Conservation (phyloP, 2,888 invertebrate genomes). For the Hermaeophaga mercurialis region DNA sequence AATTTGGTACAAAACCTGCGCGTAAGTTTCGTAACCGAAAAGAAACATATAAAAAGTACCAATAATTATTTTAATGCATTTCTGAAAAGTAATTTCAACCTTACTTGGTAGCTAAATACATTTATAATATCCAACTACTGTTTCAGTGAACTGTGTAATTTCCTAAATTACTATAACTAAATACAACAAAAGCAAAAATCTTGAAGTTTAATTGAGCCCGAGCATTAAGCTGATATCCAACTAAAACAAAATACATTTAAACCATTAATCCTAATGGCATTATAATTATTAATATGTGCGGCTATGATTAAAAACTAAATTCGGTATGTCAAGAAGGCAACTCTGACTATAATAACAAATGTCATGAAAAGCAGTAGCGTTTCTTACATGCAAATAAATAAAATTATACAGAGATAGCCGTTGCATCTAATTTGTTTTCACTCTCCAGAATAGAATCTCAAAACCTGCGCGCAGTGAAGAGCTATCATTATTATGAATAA, state of each 20-base stretch:
- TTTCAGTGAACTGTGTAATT: slow-evolving; percentile 36
- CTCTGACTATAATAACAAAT: slow-evolving; percentile 32
- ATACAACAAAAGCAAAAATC: slow-evolving; percentile 40
- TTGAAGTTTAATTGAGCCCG: slow-evolving; percentile 33
- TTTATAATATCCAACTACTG: slow-evolving; percentile 38
- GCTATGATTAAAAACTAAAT: slow-evolving; percentile 39
- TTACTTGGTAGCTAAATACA: slow-evolving; percentile 38
- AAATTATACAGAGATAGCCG: too few species aligned
- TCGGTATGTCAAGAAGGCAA: slow-evolving; percentile 44
- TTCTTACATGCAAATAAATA: too few species aligned
- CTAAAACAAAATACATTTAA: slow-evolving; percentile 45
- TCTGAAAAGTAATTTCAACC: slow-evolving; percentile 31
- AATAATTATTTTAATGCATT: slow-evolving; percentile 26
- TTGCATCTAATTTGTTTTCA: too few species aligned
- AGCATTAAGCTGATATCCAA: slow-evolving; percentile 38
- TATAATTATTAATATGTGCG: slow-evolving; percentile 41
- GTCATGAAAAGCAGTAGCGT: slow-evolving; percentile 26
- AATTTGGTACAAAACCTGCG: not conserved
- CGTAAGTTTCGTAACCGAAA: not conserved
- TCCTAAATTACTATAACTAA: slow-evolving; percentile 39
- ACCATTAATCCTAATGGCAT: slow-evolving; percentile 46
- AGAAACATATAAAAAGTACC: not conserved
- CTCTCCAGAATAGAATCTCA: too few species aligned
- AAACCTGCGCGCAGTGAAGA: too few species aligned
- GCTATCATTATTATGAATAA: too few species aligned